Evolutionary conservation across 1,140 invertebrate species (phyloP).

Genomic region (Solenopsis fugax): DNA sequence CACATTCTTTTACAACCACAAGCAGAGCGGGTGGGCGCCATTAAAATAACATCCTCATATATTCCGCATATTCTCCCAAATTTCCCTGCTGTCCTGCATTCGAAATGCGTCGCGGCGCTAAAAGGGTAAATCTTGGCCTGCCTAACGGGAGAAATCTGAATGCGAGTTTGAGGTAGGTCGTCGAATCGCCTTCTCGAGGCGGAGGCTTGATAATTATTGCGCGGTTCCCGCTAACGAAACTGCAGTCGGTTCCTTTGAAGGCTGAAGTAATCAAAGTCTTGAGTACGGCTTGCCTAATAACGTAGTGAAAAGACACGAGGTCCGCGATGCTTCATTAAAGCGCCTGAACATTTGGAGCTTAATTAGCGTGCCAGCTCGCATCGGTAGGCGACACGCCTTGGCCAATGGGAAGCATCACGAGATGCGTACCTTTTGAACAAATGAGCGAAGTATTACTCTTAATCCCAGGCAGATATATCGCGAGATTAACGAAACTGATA

Average conservation of each 20-base stretch:
- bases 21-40: background rate
- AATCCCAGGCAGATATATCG: background rate
- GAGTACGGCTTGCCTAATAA: constrained; percentile 73
- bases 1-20: constrained; percentile 21
- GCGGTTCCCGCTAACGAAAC: constrained; percentile 66
- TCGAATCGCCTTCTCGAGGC: constrained; percentile 45
- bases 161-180: constrained; percentile 41
- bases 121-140: constrained; percentile 32
- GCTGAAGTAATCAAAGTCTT: constrained; percentile 81
- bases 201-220: constrained; percentile 73
- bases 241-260: constrained; percentile 66
- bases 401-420: background rate
- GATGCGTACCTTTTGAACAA: constrained; percentile 21
- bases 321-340: constrained; percentile 75
- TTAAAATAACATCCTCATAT: constrained; percentile 48
- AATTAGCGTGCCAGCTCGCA: constrained; percentile 60
- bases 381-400: background rate
- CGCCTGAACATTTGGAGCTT: constrained; percentile 64
- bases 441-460: background rate
- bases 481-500: background rate
- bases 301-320: constrained; percentile 77
- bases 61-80: constrained; percentile 23
- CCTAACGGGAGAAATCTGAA: constrained; percentile 44
- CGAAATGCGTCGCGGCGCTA: constrained; percentile 27
- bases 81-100: constrained; percentile 41